Evolutionary conservation across 2,113 vertebrate genomes (phyloP).

Genomic region (Haliaeetus leucogaster): DNA sequence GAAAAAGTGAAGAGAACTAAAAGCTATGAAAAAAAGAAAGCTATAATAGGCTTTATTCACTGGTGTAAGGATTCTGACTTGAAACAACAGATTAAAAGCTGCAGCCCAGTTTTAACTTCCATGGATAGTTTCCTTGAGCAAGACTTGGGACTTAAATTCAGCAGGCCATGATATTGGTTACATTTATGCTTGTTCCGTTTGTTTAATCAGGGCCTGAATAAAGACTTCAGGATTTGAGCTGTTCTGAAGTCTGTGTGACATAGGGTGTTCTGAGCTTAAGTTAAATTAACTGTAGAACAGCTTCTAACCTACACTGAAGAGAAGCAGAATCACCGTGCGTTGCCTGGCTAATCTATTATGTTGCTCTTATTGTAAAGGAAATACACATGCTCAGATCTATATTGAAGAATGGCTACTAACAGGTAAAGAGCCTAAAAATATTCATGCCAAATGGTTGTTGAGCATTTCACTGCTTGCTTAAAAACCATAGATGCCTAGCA

Average conservation of each 20-base stretch:
- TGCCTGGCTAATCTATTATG: neutral
- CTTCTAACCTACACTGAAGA: neutral
- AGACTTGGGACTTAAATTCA: neutral
- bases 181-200: neutral
- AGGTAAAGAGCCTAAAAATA: neutral
- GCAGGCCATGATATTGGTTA: neutral
- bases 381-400: neutral
- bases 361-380: neutral
- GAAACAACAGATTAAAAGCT: neutral
- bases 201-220: neutral
- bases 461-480: neutral
- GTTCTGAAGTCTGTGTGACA: neutral
- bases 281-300: neutral
- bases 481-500: neutral
- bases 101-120: neutral
- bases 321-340: neutral
- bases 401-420: neutral
- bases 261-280: neutral
- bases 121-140: neutral
- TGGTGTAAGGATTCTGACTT: neutral
- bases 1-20: neutral
- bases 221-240: neutral
- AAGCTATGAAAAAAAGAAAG: neutral
- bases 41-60: neutral
- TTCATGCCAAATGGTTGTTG: neutral